Evolutionary conservation across 2,797 vertebrate species (phyloP).

Genomic region (Sylvia borin): DNA sequence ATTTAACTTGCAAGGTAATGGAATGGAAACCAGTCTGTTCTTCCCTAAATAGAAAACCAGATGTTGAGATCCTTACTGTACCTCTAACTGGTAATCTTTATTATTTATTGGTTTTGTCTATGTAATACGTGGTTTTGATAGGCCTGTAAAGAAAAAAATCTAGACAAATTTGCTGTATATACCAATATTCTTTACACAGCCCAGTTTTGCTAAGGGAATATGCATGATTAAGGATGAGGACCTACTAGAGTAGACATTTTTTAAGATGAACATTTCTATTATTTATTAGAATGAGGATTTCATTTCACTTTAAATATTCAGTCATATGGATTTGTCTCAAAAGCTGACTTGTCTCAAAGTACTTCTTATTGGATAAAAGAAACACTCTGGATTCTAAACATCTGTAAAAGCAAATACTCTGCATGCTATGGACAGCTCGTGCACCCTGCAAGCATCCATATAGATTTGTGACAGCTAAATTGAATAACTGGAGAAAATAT

Average conservation of each 20-base stretch:
- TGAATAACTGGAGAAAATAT: constrained; percentile 14
- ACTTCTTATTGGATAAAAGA: neutral
- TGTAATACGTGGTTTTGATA: constrained; percentile 43
- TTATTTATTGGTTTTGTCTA: constrained; percentile 62
- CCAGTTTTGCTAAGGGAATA: constrained; percentile 56
- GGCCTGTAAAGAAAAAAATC: constrained; percentile 46
- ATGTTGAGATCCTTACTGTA: constrained; percentile 20
- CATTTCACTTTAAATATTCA: constrained; percentile 32
- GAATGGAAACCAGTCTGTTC: constrained; percentile 18
- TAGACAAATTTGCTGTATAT: constrained; percentile 48
- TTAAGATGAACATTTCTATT: constrained; percentile 33
- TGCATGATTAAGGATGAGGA: constrained; percentile 54
- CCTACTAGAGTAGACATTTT: constrained; percentile 39
- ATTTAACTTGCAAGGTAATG: constrained; percentile 27
- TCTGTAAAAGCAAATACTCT: constrained; percentile 4
- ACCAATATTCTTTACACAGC: constrained; percentile 28
- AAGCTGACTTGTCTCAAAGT: constrained; percentile 19
- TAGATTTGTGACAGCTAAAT: neutral
- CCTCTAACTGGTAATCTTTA: constrained; percentile 27
- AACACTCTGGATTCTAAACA: constrained; percentile 2
- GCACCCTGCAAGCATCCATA: neutral
- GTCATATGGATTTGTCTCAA: neutral
- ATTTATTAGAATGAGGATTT: constrained; percentile 52
- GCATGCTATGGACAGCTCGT: neutral
- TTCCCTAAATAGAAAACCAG: constrained; percentile 27